Evolutionary conservation across 2,888 invertebrate species (phyloP), one percentile per base, ranked within the genome.

Genomic region (Mimumesa dahlbomi): DNA sequence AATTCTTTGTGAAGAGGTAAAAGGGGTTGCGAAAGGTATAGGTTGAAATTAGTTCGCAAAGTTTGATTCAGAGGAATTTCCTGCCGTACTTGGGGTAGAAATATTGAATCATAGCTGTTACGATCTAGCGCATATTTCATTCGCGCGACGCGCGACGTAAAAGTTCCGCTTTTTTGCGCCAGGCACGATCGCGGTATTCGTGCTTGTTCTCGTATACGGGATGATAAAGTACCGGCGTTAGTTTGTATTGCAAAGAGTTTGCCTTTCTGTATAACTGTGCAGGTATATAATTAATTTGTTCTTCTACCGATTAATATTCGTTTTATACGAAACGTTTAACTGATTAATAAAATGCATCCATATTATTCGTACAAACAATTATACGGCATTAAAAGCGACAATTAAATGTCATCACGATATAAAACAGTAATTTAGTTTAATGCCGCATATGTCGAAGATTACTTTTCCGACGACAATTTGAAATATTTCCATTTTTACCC

Each of bases 201-300:
- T 21, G 46, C 50, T 19, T 34, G 34, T 38, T 16, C 38, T 36
- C 25, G 40, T 42, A 38, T 36, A 52, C 13, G 25, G 42, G 13
- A 45, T 71, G 68, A 71, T 49, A 43, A 71, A 71, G 62, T 18
- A 63, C 49, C 53, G n/a, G 31, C 57, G 45, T 68, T 63, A 58
- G 50, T 62, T 68, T 54, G 45, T 58, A 68, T 63, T 49, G 34
- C 53, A 57, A 52, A 53, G 54, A 29, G 53, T 53, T 25, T 34
- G 11, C 22, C 11, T 19, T 57, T 25, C 50, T 31, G 1, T 19
- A n/a, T 50, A 34, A 18, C 31, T 19, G 13, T 18, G 13, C 21
- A 9, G 11, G 38, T 36, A 21, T 62, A 58, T 43, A 67, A 68
- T 68, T 68, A 58, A 58, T 68, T 53, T 49, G 42, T 57, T 52